Conservation (phyloP, 2,888 invertebrate species). For the Phyllotreta cruciferae region DNA sequence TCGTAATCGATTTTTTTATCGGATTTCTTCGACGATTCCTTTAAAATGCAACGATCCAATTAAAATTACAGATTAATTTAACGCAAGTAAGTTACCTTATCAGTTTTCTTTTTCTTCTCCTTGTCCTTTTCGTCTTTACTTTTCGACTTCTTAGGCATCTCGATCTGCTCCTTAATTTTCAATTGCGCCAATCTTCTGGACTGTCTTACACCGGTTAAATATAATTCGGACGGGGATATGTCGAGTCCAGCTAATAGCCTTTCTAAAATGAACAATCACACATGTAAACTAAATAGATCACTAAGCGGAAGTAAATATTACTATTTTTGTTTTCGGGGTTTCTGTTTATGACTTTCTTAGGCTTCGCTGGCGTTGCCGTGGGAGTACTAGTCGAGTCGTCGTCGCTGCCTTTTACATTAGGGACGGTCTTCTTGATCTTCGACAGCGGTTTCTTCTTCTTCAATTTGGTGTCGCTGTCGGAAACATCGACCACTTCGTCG, state of each 20-base stretch:
- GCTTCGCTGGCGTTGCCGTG: conserved; percentile 12
- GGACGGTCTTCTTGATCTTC: conserved; percentile 42
- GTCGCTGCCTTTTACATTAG: conserved; percentile 26
- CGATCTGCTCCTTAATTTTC: conserved; percentile 86
- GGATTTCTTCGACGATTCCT: neutral
- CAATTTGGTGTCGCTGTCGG: conserved; percentile 40
- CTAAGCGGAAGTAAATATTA: conserved; percentile 10
- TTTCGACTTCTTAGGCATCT: conserved; percentile 53
- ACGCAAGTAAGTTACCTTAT: neutral
- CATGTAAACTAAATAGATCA: neutral
- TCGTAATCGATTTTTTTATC: neutral
- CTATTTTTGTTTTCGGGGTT: conserved; percentile 45
- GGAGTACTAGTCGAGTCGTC: conserved; percentile 35
- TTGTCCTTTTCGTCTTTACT: conserved; percentile 11
- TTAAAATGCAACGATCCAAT: neutral
- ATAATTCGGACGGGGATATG: conserved; percentile 58
- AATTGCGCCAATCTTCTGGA: conserved; percentile 87
- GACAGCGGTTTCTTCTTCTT: conserved; percentile 43
- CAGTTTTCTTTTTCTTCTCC: conserved; percentile 55
- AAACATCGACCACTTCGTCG: conserved; percentile 58
- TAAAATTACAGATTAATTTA: no score
- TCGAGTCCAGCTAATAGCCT: conserved; percentile 63
- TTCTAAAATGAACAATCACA: conserved; percentile 43
- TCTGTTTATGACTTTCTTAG: conserved; percentile 30
- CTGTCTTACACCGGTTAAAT: conserved; percentile 73